Evolutionary conservation across 37 sponge, comb jelly and placozoan species (phyloP).

Genomic region (Aplysina aerophoba): DNA sequence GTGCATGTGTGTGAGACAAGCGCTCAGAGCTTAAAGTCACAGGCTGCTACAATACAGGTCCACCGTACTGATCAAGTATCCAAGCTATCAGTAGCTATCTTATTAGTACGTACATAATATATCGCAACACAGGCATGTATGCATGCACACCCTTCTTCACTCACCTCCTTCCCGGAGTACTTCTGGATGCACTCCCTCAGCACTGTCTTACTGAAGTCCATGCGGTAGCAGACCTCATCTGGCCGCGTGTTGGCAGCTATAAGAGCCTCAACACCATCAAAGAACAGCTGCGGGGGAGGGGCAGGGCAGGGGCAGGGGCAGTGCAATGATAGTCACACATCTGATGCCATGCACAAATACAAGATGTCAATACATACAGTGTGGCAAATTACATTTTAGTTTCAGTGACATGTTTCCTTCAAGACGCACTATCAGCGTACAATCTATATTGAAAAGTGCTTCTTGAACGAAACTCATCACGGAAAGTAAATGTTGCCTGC

Average conservation of each 20-base stretch:
- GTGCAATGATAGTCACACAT: too few relatives aligned
- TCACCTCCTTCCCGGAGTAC: conserved; percentile 92
- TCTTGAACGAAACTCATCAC: too few relatives aligned
- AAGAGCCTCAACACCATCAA: conserved; percentile 87
- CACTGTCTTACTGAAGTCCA: conserved; percentile 79
- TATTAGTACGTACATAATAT: neutral
- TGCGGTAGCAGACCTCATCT: conserved; percentile 86
- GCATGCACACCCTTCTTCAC: too few relatives aligned
- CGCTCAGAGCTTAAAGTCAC: too few relatives aligned
- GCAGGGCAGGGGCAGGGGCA: neutral
- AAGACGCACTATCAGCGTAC: too few relatives aligned
- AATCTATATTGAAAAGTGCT: too few relatives aligned
- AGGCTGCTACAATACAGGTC: conserved; percentile 2
- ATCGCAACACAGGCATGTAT: too few relatives aligned
- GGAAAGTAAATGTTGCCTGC: too few relatives aligned
- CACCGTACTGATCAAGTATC: neutral
- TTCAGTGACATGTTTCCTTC: too few relatives aligned
- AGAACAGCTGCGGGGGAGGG: conserved; percentile 63
- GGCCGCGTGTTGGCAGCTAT: conserved; percentile 74
- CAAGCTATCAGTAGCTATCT: neutral
- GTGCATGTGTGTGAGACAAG: conserved; percentile 8
- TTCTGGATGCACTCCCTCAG: conserved; percentile 76
- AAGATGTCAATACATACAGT: too few relatives aligned
- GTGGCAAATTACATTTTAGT: too few relatives aligned
- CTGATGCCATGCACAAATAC: too few relatives aligned